Evolutionary conservation across 2,113 vertebrate genomes (phyloP).

Genomic region (Rynchops niger): DNA sequence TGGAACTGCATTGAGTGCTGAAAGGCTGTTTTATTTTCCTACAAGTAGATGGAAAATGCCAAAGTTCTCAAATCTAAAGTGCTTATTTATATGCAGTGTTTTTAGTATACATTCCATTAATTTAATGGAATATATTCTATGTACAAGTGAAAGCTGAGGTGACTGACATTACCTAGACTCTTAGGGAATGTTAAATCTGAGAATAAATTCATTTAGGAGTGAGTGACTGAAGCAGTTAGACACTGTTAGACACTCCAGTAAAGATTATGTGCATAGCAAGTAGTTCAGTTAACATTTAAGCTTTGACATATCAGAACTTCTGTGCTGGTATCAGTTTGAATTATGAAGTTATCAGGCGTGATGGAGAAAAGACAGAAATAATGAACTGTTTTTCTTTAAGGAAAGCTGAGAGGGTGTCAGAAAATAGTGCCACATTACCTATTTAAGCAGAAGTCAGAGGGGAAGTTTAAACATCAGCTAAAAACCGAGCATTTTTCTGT

Average conservation of each 20-base stretch:
- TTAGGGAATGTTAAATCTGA: neutral
- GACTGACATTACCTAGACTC: neutral
- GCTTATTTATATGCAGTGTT: constrained; percentile 22
- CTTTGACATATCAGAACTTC: neutral
- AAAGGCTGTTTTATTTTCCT: constrained; percentile 6
- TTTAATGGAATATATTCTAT: neutral
- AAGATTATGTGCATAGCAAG: constrained; percentile 2
- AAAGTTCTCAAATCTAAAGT: constrained; percentile 12
- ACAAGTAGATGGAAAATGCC: neutral
- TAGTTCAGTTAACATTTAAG: neutral
- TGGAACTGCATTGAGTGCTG: neutral
- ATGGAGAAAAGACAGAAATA: neutral
- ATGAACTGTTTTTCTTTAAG: neutral
- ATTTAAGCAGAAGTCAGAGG: neutral
- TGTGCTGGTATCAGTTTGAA: neutral
- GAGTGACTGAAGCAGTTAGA: neutral
- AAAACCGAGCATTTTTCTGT: neutral
- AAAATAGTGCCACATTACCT: neutral
- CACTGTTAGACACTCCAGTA: neutral
- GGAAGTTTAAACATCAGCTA: neutral
- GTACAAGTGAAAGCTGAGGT: neutral
- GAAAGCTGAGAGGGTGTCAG: neutral
- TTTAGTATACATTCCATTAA: neutral
- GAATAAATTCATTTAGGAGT: neutral
- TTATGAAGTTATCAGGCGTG: neutral